These are phyloP conservation scores for Chiridota heheva DNA, from an alignment of 35 echinoderm and acorn worm species.

Conservation along the genomic window DNA sequence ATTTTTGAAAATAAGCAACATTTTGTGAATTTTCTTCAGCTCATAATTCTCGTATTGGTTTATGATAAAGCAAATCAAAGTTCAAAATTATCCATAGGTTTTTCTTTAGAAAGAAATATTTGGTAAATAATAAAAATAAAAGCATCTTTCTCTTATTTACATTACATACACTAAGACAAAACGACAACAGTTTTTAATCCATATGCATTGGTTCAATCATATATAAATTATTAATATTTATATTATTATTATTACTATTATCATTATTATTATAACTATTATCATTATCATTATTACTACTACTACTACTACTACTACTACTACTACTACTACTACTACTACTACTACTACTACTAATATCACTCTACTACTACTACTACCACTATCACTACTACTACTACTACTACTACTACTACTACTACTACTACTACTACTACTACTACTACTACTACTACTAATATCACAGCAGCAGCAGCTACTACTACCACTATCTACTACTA, in stretches of 20 bases:
- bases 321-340: neutral
- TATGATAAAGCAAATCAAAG: too few species aligned
- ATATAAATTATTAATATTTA: neutral
- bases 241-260: neutral
- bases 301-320: too few species aligned
- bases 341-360: neutral
- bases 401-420: neutral
- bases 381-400: neutral
- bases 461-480: neutral
- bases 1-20: too few species aligned
- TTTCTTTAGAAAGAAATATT: too few species aligned
- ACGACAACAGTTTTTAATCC: too few species aligned
- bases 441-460: neutral
- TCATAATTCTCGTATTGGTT: too few species aligned
- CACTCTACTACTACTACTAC: neutral
- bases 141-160: too few species aligned
- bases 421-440: neutral
- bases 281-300: neutral
- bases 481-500: neutral
- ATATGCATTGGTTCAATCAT: too few species aligned
- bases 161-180: too few species aligned
- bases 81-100: too few species aligned
- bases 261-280: neutral
- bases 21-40: too few species aligned
- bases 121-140: too few species aligned